Conservation (phyloP, 2,113 vertebrate species). For the Eurystomus gularis region DNA sequence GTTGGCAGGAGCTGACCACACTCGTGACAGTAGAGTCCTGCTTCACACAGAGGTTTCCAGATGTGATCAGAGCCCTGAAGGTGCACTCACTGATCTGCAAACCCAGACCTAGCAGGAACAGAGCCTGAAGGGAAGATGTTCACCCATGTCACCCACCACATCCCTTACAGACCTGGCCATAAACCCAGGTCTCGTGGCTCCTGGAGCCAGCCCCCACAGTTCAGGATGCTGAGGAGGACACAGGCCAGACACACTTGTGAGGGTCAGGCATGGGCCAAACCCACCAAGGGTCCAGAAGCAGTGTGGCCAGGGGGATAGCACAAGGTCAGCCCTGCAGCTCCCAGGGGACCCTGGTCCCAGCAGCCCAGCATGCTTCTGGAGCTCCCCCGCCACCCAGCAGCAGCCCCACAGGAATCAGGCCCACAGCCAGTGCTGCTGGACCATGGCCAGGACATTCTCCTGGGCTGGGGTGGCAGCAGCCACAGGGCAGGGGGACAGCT, state of each 20-base stretch:
- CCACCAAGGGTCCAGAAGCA: neutral
- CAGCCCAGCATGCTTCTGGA: fast-evolving
- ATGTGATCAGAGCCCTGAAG: neutral
- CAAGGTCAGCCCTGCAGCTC: neutral
- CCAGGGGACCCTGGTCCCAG: fast-evolving
- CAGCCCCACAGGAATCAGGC: fast-evolving
- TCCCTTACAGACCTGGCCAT: neutral
- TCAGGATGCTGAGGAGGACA: neutral
- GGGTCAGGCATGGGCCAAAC: neutral
- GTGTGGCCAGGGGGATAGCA: fast-evolving
- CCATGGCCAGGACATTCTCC: fast-evolving
- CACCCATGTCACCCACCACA: fast-evolving
- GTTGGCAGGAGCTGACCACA: neutral
- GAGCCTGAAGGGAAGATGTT: neutral
- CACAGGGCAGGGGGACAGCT: neutral
- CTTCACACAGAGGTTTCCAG: neutral
- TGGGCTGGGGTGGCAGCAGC: fast-evolving
- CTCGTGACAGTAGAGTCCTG: neutral
- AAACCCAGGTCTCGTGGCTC: neutral
- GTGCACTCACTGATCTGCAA: fast-evolving
- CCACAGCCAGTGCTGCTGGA: neutral
- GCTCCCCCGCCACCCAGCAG: neutral
- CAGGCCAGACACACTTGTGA: neutral
- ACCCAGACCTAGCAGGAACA: neutral
- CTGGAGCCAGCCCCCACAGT: fast-evolving